Percentiles rank a stretch among this genome's conserved stretches.
Conservation (phyloP, 2,113 vertebrate genomes). For the Diphyllodes magnificus region DNA sequence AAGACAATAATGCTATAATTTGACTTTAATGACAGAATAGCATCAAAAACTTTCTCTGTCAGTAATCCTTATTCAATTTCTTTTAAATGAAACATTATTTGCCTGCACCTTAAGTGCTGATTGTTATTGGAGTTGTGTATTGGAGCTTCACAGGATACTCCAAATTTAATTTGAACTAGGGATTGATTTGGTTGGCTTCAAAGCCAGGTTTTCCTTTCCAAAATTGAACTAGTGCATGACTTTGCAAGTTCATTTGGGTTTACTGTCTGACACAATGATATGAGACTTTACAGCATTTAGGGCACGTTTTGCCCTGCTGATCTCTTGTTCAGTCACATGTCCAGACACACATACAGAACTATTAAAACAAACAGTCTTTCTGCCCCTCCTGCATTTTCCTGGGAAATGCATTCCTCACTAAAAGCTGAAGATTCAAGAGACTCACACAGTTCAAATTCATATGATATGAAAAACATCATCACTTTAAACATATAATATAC, state of each 20-base stretch:
- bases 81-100: conserved; percentile 76
- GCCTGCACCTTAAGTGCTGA: conserved; percentile 63
- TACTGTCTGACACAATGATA: conserved; percentile 57
- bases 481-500: background rate
- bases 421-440: background rate
- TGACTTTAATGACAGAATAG: conserved; percentile 71
- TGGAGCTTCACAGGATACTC: conserved; percentile 68
- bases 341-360: background rate
- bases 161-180: conserved; percentile 77
- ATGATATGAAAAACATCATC: background rate
- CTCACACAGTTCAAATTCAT: background rate
- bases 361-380: background rate
- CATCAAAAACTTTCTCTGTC: conserved; percentile 66
- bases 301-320: conserved; percentile 48
- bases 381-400: background rate
- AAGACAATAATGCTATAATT: conserved; percentile 63
- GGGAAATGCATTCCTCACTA: background rate
- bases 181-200: conserved; percentile 75
- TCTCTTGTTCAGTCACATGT: conserved; percentile 11
- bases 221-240: conserved; percentile 71
- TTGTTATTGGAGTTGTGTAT: conserved; percentile 69
- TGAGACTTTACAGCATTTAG: conserved; percentile 63
- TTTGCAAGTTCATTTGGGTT: conserved; percentile 74
- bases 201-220: conserved; percentile 66
- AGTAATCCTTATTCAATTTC: conserved; percentile 71